Conservation (phyloP, 2,888 invertebrate species). For the Apomyelois bistriatella region DNA sequence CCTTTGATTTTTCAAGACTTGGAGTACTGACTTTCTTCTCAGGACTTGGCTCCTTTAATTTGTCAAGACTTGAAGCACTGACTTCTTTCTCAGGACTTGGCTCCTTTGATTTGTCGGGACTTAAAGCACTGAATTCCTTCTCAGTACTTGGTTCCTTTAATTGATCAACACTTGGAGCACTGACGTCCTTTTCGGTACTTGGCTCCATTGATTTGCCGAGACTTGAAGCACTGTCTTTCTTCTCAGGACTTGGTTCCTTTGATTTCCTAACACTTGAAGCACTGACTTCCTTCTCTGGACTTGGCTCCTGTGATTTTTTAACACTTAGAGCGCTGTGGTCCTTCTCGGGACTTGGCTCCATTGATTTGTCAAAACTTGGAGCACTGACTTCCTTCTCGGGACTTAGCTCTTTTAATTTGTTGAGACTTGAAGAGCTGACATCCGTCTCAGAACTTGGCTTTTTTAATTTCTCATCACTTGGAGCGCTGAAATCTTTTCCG, state of each 20-base stretch:
- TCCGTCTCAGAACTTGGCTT: neutral
- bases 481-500: neutral
- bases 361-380: neutral
- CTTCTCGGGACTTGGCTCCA: neutral
- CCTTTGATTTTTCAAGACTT: slow-evolving; percentile 13
- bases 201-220: neutral
- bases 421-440: no score
- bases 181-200: neutral
- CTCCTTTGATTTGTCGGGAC: slow-evolving; percentile 1
- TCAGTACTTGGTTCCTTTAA: slow-evolving; percentile 11
- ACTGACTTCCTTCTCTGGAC: neutral
- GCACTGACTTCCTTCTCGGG: neutral
- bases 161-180: neutral
- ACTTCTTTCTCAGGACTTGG: slow-evolving; percentile 14
- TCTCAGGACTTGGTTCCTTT: neutral
- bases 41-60: slow-evolving; percentile 12
- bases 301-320: neutral
- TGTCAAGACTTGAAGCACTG: neutral
- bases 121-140: neutral
- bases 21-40: slow-evolving; percentile 12
- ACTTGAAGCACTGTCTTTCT: neutral
- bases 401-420: neutral
- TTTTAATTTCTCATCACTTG: neutral
- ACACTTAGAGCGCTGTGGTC: neutral
- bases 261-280: neutral